These are phyloP conservation scores for Anoplophora glabripennis DNA, from an alignment of 1,140 invertebrate genomes.

Conservation along the genomic window DNA sequence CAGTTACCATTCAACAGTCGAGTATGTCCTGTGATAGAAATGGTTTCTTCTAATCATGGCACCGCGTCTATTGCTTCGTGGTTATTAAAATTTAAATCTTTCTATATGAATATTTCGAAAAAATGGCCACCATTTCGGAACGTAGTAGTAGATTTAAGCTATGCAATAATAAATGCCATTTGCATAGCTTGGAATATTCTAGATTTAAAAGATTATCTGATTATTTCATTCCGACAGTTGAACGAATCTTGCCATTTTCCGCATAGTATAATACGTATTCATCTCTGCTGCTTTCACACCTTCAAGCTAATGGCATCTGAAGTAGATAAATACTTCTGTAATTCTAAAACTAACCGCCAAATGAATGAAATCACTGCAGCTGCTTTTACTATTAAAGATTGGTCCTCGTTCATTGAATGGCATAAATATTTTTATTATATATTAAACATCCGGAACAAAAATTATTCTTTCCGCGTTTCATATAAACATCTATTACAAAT, in stretches of 20 bases:
- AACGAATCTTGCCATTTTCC: background rate
- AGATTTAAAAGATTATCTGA: background rate
- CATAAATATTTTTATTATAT: background rate
- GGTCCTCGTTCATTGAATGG: background rate
- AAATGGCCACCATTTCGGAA: background rate
- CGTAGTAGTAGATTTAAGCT: slow-evolving; percentile 2
- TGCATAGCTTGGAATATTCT: background rate
- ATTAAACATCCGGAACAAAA: background rate
- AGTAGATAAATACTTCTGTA: background rate
- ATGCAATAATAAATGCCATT: background rate
- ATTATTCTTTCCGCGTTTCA: background rate
- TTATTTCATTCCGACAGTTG: background rate
- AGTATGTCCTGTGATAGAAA: background rate
- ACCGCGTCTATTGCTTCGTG: background rate
- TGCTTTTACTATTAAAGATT: background rate
- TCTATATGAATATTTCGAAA: background rate
- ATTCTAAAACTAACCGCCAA: background rate
- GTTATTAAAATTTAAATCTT: slow-evolving; percentile 2
- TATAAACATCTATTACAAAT: background rate
- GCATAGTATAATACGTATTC: background rate
- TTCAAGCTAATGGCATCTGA: background rate
- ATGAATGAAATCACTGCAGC: background rate
- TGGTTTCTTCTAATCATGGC: background rate
- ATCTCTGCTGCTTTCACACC: background rate
- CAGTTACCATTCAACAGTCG: background rate